Evolutionary conservation across 64 coral and sea anemone species (phyloP), one percentile per base, ranked within the genome.

Genomic region (Montipora capricornis): DNA sequence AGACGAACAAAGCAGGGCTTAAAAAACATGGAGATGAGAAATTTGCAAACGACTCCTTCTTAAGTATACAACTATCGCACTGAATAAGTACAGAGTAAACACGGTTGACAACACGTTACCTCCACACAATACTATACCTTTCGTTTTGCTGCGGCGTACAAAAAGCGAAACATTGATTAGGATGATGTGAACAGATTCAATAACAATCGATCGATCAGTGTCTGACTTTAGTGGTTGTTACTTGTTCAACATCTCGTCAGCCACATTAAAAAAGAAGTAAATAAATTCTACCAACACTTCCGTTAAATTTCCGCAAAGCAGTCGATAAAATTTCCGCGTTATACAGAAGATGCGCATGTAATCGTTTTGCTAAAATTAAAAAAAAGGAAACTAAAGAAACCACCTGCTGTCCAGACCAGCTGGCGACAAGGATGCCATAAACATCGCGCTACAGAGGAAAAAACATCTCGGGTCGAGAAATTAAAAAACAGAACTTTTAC

Each of bases 81-180:
- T 85, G 67, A 70, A 49, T 64, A 13, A 20, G 16, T 50, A 49
- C 3, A 24, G 66, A 47, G 66, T n/a, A 68, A 86, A 51, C 17
- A 86, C 50, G 45, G 9, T 47, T n/a, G 17, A 26, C 62, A 73
- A 70, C 12, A 49, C 47, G 20, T 75, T 10, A 3, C 45, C 37
- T 29, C 45, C 47, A 86, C 11, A 48, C 67, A 71, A 47, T 13
- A 86, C 82, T 71, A 50, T 86, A 86, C 82, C 82, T 73, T 70
- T 2, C 3, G 16, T 20, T 8, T 13, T 8, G 82, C 20, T 14
- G 82, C 20, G 47, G 19, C 17, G 82, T 47, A 47, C 37, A 86
- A 19, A 78, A 78, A 78, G 7, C 76, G 76, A 8, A 50, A 50
- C 47, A 71, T 69, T 57, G 37, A 37, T 37, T 37, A 37, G 37